These are phyloP conservation scores for Atethmia centrago DNA, from an alignment of 2,888 invertebrate species.

Conservation along the genomic window DNA sequence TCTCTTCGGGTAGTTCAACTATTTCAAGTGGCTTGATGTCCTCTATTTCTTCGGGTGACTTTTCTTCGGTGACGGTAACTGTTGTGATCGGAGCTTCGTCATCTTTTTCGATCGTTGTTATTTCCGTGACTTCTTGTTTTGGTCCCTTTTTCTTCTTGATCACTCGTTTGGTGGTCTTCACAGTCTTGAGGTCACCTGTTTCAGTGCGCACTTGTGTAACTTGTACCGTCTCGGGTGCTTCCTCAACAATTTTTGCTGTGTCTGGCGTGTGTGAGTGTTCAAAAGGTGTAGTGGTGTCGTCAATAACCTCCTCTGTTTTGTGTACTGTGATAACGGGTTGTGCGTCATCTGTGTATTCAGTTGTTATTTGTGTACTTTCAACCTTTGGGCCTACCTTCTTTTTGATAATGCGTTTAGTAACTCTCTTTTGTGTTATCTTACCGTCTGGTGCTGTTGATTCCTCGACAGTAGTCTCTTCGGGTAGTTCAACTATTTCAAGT, in stretches of 20 bases:
- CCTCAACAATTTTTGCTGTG: constrained; percentile 61
- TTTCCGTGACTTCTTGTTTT: constrained; percentile 65
- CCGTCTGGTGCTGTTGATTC: constrained; percentile 72
- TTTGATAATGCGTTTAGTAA: constrained; percentile 72
- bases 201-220: constrained; percentile 67
- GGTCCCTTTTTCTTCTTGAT: constrained; percentile 71
- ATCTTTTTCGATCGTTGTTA: constrained; percentile 60
- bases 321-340: constrained; percentile 68
- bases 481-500: constrained; percentile 58
- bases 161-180: constrained; percentile 67
- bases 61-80: constrained; percentile 4
- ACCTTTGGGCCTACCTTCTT: constrained; percentile 72
- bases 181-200: constrained; percentile 57
- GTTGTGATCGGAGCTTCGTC: constrained; percentile 65
- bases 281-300: constrained; percentile 60
- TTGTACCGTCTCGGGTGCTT: constrained; percentile 64
- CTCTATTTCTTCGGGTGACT: no score
- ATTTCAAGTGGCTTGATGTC: no score
- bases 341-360: constrained; percentile 66
- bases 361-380: constrained; percentile 63
- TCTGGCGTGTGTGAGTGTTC: constrained; percentile 46
- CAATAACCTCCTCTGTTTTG: constrained; percentile 66
- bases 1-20: neutral
- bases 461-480: constrained; percentile 72
- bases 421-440: constrained; percentile 73